Base-by-base conservation (phyloP, 2,797 vertebrate species). In the Melanotaenia trifasciata region DNA sequence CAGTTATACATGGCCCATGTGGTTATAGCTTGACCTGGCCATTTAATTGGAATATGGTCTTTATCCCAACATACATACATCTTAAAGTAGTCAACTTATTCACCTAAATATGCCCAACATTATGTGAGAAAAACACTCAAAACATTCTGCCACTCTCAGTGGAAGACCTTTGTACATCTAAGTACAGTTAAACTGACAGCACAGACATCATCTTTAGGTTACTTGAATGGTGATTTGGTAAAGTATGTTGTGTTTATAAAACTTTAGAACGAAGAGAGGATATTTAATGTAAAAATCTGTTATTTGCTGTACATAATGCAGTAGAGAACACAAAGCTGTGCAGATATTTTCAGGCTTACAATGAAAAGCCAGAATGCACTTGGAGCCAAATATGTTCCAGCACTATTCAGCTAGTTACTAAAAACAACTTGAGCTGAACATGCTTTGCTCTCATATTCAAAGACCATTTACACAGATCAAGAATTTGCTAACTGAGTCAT, bases 391-490 rank as follows among this genome's bases (percentile, higher is more conserved):
- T 59, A 62, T 69, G 72, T 73, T 68, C 35, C 70, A 60, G 40
- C 50, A 68, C 22, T 47, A 36, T 68, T 83, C 68, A 70, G 18
- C 20, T 47, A 47, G 20, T n/a, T 47, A n/a, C 45, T 84, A 89
- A 87, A 81, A 84, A 82, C 79, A 84, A 71, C 56, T 51, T 50
- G 60, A 70, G 67, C 28, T 58, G 32, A 66, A 22, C 61, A 47
- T 28, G 66, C 58, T 75, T 66, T 47, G 4, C 59, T 78, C 64
- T 64, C 47, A 26, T 70, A 79, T 67, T 69, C 61, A 74, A 67
- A 66, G 71, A 81, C 79, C 63, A 79, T 88, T 86, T 89, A 82
- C 70, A 87, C 43, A 64, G 80, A 77, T 72, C 5, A 77, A 69
- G 67, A 87, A 82, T 85, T 58, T 80, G 67, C 68, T 62, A 40